Base-by-base conservation (phyloP, 2,797 vertebrate species). In the Cynodonichthys magdalenae region DNA sequence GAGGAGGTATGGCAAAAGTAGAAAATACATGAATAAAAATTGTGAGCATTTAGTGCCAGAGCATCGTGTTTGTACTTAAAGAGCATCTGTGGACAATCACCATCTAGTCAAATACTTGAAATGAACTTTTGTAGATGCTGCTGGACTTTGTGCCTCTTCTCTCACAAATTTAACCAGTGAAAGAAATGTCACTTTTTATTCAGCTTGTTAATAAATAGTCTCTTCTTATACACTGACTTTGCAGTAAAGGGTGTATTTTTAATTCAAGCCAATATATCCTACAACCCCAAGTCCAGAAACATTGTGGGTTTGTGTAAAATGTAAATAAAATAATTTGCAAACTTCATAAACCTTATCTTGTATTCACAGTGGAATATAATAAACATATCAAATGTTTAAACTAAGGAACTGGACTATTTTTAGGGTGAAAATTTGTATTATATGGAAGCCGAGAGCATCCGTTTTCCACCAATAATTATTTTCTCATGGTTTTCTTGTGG, bases 91-190 rank as follows among this genome's bases (percentile, higher is more conserved):
- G 57, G 57, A 79, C 62, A 48, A 61, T 79, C 66, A 72, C 53
- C 49, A 64, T 83, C 55, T 52, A 75, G 65, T 84, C 71, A 67
- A 79, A 84, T 89, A 90, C 90, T 93, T 92, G 85, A 90, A 90
- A 75, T 60, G 82, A 52, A 73, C 68, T 80, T 79, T 69, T 82
- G 63, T 85, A 66, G 79, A 80, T 71, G 82, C 87, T 90, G 85
- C 88, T 85, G 85, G 74, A 80, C 71, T 83, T 17, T 76, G 69
- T 90, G 83, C 82, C 81, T 90, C 84, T 2, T 81, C 59, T 86
- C 75, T 53, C 65, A 79, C 55, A 42, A 67, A 54, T 73, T 34
- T 54, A 56, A 76, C 64, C 57, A 46, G 56, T 78, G 71, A 75
- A 66, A 73, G 73, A 65, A 78, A 58, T 70, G 74, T 86, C 52